Evolutionary conservation across 37 sponge, comb jelly and placozoan species (phyloP), one percentile per base, ranked within the genome.

Genomic region (Ianthella basta): DNA sequence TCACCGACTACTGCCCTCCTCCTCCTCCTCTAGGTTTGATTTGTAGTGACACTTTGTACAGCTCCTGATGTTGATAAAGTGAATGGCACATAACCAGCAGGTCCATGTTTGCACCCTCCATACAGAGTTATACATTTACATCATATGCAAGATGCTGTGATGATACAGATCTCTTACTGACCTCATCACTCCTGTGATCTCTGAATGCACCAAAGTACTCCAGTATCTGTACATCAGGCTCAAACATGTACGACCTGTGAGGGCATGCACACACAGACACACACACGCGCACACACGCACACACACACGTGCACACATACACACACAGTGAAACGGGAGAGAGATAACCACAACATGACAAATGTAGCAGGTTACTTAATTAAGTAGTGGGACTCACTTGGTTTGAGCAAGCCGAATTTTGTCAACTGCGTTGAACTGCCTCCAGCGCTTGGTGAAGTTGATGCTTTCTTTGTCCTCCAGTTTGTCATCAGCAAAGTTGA

Each of bases 371-470:
- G 59, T 56, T 19, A 56, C 18, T 19, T 18, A 15, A 56, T 18
- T 19, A 56, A 18, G 16, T 56, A 19, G 16, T 18, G 18, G 18
- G 4, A 59, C 86, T 78, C 50, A 85, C 86, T 59, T 39, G 21
- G 39, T 75, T 40, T 85, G 86, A 15, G 56, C 70, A 60, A 69
- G 55, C 1, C 69, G 21, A 15, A 86, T 86, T 32, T 86, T 82
- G 23, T 83, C 55, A 53, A 86, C 55, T 4, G 77, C 82, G 27
- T 64, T 86, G 55, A 56, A 86, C 87, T 82, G 82, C 21, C 70
- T 83, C 87, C 87, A 86, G n/a, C 87, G 67, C 34, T 82, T 82
- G 33, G 68, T 61, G 50, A 86, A 86, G 30, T 86, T 86, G 69
- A 86, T 80, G 53, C 64, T 38, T 29, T 53, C 68, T 53, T 83